Evolutionary conservation across 2,113 vertebrate species (phyloP).

Genomic region (Mirza zaza): DNA sequence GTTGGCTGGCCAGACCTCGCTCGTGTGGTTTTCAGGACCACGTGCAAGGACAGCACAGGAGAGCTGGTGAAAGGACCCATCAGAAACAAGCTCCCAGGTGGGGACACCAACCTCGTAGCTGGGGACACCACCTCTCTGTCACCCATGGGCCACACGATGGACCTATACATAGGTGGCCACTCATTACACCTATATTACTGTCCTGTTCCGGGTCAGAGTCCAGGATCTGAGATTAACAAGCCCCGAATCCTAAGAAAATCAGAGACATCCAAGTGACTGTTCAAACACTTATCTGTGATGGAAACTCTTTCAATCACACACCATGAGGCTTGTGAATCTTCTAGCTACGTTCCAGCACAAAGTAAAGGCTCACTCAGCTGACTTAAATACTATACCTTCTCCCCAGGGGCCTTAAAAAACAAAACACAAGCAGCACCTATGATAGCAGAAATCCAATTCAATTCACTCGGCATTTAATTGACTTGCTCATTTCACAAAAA

Average conservation of each 20-base stretch:
- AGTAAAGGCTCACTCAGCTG: not conserved
- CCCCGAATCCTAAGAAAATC: not conserved
- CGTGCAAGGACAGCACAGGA: not conserved
- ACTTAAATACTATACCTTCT: not conserved
- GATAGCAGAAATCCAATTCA: not conserved
- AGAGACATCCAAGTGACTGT: not conserved
- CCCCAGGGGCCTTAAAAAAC: not conserved
- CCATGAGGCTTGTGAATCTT: not conserved
- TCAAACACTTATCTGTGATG: not conserved
- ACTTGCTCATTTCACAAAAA: not conserved
- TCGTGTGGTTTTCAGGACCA: not conserved
- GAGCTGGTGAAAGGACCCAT: not conserved
- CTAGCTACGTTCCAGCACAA: not conserved
- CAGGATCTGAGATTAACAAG: not conserved
- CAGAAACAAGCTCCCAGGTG: not conserved
- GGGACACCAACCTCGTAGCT: not conserved
- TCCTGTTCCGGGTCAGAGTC: not conserved
- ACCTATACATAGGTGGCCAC: rapidly evolving
- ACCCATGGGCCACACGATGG: too few species aligned
- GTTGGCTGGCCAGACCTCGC: not conserved
- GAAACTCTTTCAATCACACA: not conserved
- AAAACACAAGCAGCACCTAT: not conserved
- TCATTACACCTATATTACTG: not conserved
- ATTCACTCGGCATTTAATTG: not conserved
- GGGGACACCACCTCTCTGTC: not conserved